phyloP scores from a whole-genome alignment of 2,113 vertebrate genomes.

The Zingel zingel region DNA sequence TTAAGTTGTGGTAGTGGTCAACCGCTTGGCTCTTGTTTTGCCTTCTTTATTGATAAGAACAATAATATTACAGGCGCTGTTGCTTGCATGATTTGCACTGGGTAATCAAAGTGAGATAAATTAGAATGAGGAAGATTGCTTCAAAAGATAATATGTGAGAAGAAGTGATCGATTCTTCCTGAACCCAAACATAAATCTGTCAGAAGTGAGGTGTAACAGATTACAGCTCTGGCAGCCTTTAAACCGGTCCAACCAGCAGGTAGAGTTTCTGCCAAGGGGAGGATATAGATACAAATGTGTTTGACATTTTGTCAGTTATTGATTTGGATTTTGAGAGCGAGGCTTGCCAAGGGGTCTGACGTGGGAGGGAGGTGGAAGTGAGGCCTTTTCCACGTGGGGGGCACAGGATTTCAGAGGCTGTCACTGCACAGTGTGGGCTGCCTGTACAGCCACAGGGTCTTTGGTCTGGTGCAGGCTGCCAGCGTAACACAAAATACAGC shows the following conservation, averaged over 20 bases:
- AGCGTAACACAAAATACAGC: constrained; percentile 11
- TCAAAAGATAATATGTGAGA: constrained; percentile 27
- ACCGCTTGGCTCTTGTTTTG: background rate
- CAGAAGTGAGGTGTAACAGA: constrained; percentile 23
- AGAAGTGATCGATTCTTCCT: constrained; percentile 29
- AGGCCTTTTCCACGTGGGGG: background rate
- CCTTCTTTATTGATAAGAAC: constrained; percentile 33
- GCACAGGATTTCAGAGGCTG: constrained; percentile 39
- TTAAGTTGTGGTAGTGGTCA: constrained; percentile 33
- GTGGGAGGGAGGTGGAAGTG: constrained; percentile 17
- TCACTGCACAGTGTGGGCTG: constrained; percentile 12
- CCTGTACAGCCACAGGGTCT: background rate
- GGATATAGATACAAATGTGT: constrained; percentile 61
- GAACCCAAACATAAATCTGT: constrained; percentile 41
- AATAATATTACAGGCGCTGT: constrained; percentile 9
- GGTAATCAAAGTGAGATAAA: constrained; percentile 44
- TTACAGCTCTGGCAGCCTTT: constrained; percentile 39
- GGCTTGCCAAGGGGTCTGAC: constrained; percentile 30
- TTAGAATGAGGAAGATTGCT: constrained; percentile 31
- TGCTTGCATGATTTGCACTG: constrained; percentile 13
- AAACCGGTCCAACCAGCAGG: constrained; percentile 44
- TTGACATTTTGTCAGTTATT: constrained; percentile 72
- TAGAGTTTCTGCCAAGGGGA: constrained; percentile 30
- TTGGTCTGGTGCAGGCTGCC: constrained; percentile 17
- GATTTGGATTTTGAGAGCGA: constrained; percentile 43